Evolutionary conservation across 2,797 vertebrate genomes (phyloP).

Genomic region (Acrossocheilus wenchowensis): DNA sequence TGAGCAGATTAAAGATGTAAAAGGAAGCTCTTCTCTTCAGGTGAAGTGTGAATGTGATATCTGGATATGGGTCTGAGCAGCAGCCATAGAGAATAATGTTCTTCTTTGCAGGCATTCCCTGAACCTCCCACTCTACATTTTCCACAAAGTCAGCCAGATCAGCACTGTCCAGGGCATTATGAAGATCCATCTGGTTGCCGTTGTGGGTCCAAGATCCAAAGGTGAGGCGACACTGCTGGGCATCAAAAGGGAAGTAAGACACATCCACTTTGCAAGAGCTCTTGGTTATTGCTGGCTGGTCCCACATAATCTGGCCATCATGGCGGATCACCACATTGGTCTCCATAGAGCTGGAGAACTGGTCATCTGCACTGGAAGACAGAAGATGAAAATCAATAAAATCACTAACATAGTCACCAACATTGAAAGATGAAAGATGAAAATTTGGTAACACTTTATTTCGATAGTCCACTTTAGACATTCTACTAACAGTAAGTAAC

Average conservation of each 20-base stretch:
- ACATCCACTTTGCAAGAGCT: slow-evolving; percentile 93
- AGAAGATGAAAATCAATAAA: not conserved
- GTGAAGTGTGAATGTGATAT: slow-evolving; percentile 88
- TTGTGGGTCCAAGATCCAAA: slow-evolving; percentile 94
- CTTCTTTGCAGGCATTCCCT: slow-evolving; percentile 88
- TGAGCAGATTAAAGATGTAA: slow-evolving; percentile 92
- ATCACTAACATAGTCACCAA: not conserved
- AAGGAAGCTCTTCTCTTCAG: slow-evolving; percentile 87
- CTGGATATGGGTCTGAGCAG: slow-evolving; percentile 91
- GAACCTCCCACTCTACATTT: slow-evolving; percentile 90
- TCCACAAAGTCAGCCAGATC: slow-evolving; percentile 87
- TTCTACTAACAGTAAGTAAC: no score
- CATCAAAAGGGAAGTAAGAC: slow-evolving; percentile 90
- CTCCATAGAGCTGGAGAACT: slow-evolving; percentile 85
- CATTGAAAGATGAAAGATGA: no score
- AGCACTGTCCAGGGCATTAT: slow-evolving; percentile 74
- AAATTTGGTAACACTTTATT: no score
- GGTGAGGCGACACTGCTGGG: slow-evolving; percentile 86
- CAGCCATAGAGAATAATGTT: slow-evolving; percentile 88
- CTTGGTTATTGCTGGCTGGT: slow-evolving; percentile 89
- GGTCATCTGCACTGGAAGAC: slow-evolving; percentile 80
- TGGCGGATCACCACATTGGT: slow-evolving; percentile 88
- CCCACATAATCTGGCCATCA: slow-evolving; percentile 86
- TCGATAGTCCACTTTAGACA: no score
- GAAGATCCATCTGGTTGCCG: slow-evolving; percentile 88